Base-by-base conservation (phyloP, 1,140 invertebrate genomes). In the Bombus balteatus region DNA sequence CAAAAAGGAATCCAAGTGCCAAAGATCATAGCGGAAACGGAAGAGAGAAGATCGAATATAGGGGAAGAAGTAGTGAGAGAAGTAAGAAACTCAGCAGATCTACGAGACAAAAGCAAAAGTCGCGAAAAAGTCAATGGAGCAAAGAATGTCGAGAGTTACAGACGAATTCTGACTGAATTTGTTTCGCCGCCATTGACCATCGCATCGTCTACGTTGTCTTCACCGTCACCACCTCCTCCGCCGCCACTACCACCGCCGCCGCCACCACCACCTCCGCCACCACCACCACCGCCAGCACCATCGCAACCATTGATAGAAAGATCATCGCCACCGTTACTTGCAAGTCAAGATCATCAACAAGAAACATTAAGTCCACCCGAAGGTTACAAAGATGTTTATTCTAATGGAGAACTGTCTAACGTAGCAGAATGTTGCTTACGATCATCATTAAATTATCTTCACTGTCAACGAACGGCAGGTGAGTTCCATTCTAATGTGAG, bases 301-400 rank as follows among this genome's bases (percentile, higher is more conserved):
- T n/a, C 71, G 32, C 65, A 79, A 43, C 18, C 85, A 32, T 72
- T 59, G 13, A 37, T 87, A n/a, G 72, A 84, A 1, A 18, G 37
- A 32, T 37, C 59, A 15, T 32, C 82, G 6, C 76, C 62, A 28
- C n/a, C 53, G 57, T 73, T 32, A 22, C 34, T 88, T 59, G 78
- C 87, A 28, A 80, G 87, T 34, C 91, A 93, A 74, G 91, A 93
- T 8, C 92, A 92, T 39, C 94, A 95, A 57, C 97, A 97, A 81
- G 97, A 97, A n/a, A 98, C 98, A 5, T 96, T 98, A 12, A 98
- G 97, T 92, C 98, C 98, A 73, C 98, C 98, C 18, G 98, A 98
- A 91, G 97, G 97, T 13, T 98, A 98, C 95, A 98, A 98, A 94
- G 97, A 98, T 91, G 95, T 97, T 72, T 95, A 94, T 87, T 94